These are phyloP conservation scores for Coreoperca whiteheadi DNA, from an alignment of 2,113 vertebrate species.

Conservation along the genomic window DNA sequence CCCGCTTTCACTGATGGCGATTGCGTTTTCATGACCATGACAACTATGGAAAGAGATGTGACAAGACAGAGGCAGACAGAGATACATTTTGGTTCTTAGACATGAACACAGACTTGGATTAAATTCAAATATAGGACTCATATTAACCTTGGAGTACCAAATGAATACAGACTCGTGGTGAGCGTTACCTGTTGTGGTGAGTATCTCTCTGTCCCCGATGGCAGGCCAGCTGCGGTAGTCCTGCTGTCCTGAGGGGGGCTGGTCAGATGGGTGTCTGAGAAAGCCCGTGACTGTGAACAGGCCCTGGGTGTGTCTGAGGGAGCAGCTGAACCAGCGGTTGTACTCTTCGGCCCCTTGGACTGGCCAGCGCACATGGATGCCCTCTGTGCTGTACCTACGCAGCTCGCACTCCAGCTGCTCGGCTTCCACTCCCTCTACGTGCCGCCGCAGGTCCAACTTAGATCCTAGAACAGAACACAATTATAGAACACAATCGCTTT, in stretches of 20 bases:
- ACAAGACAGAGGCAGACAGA: conserved; percentile 2
- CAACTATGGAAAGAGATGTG: conserved; percentile 67
- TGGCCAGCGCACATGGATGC: conserved; percentile 80
- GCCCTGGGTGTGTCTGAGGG: conserved; percentile 69
- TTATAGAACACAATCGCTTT: neutral
- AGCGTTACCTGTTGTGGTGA: conserved; percentile 77
- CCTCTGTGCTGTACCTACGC: conserved; percentile 75
- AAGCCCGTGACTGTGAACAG: conserved; percentile 70
- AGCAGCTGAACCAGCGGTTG: conserved; percentile 81
- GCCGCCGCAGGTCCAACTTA: conserved; percentile 74
- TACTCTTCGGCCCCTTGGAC: conserved; percentile 50
- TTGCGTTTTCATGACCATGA: conserved; percentile 74
- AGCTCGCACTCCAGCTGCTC: conserved; percentile 80
- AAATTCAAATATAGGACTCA: neutral
- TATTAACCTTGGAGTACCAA: neutral
- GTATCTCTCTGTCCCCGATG: conserved; percentile 69
- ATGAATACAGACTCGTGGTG: neutral
- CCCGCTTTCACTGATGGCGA: conserved; percentile 67
- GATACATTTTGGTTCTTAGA: neutral
- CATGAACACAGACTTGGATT: neutral
- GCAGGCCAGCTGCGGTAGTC: conserved; percentile 45
- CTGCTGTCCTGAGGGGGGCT: conserved; percentile 25
- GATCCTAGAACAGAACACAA: conserved; percentile 58
- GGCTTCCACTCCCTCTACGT: conserved; percentile 46
- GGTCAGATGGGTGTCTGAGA: conserved; percentile 75